These are phyloP conservation scores for Brachypterus glaber DNA, from an alignment of 2,888 invertebrate genomes.

Conservation along the genomic window DNA sequence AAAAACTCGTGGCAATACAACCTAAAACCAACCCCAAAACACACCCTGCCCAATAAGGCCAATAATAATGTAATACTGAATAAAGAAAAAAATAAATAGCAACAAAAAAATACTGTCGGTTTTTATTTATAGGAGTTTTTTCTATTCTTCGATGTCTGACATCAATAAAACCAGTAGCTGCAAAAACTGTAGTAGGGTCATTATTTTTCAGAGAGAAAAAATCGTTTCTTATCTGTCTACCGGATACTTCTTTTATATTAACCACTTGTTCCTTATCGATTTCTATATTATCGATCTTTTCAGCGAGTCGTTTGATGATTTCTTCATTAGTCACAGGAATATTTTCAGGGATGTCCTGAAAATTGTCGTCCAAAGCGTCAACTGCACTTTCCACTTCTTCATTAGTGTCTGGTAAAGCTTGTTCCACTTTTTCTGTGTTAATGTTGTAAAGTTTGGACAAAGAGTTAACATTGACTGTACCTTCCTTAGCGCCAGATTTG, in stretches of 20 bases:
- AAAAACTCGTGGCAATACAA: slow-evolving; percentile 11
- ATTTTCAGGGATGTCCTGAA: slow-evolving; percentile 16
- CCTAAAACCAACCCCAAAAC: slow-evolving; percentile 23
- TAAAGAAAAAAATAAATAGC: no score
- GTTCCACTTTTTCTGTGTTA: slow-evolving; percentile 31
- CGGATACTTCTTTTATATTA: slow-evolving; percentile 25
- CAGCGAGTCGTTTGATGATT: slow-evolving; percentile 22
- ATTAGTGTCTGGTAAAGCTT: slow-evolving; percentile 27
- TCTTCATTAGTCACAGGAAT: slow-evolving; percentile 15
- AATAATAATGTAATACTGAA: slow-evolving; percentile 25
- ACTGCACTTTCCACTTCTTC: slow-evolving; percentile 35
- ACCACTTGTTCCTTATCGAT: slow-evolving; percentile 27
- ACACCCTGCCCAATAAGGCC: slow-evolving; percentile 27
- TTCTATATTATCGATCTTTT: slow-evolving; percentile 28
- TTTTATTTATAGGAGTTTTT: no score
- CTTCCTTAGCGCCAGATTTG: slow-evolving; percentile 23
- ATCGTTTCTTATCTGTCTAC: slow-evolving; percentile 23
- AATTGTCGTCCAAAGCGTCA: slow-evolving; percentile 34
- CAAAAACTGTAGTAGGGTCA: slow-evolving; percentile 31
- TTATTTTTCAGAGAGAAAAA: slow-evolving; percentile 19
- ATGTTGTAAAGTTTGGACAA: slow-evolving; percentile 34
- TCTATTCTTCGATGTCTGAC: no score
- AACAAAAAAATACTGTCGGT: no score
- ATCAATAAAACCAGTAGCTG: slow-evolving; percentile 36
- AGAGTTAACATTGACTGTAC: slow-evolving; percentile 26